Evolutionary conservation across 1,140 invertebrate species (phyloP).

Genomic region (Caenorhabditis brenneri): DNA sequence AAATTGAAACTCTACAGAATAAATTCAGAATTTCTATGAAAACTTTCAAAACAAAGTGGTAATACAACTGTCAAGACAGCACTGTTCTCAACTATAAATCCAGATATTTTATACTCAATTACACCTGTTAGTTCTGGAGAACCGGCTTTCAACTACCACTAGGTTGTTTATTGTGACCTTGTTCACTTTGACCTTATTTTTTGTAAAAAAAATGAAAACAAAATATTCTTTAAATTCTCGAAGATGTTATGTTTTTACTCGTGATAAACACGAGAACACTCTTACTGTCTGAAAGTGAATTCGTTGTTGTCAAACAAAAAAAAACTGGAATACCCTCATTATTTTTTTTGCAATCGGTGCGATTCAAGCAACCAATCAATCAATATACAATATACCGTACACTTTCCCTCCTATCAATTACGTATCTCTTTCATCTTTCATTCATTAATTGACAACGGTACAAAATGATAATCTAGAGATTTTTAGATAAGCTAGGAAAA

Average conservation of each 20-base stretch:
- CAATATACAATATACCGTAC: slow-evolving; percentile 11
- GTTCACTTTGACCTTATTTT: background rate
- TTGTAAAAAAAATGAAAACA: background rate
- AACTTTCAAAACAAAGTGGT: too few species aligned
- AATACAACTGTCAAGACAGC: too few species aligned
- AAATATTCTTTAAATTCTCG: background rate
- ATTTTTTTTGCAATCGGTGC: background rate
- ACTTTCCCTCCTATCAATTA: background rate
- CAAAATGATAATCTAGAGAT: slow-evolving; percentile 10
- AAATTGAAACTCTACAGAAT: too few species aligned
- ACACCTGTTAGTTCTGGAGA: too few species aligned
- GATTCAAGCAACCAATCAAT: background rate
- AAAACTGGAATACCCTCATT: slow-evolving; percentile 19
- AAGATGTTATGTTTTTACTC: background rate
- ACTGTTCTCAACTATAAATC: too few species aligned
- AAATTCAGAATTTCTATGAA: too few species aligned
- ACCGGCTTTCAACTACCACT: too few species aligned
- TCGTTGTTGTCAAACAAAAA: background rate
- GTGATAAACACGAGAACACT: slow-evolving; percentile 2
- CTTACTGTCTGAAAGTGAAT: background rate
- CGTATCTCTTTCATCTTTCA: slow-evolving; percentile 20
- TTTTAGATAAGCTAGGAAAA: background rate
- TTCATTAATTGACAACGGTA: slow-evolving; percentile 22
- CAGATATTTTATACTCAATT: too few species aligned
- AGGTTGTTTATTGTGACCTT: background rate